Percentiles rank a stretch among this genome's conserved stretches.
phyloP scores from a whole-genome alignment of 1,140 invertebrate species.

The Heliothis subflexa region DNA sequence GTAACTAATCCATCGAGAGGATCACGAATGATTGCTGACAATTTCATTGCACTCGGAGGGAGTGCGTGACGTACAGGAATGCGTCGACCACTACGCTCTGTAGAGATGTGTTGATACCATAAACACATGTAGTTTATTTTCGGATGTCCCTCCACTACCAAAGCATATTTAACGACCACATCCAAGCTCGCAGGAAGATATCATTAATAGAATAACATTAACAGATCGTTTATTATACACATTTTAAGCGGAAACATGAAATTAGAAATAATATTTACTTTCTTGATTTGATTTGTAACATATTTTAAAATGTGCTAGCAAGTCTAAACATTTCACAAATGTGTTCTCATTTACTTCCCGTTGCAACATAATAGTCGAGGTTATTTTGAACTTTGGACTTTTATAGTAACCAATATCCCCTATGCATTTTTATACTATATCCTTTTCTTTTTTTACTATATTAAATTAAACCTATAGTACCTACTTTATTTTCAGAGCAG shows the following conservation, averaged over 20 bases:
- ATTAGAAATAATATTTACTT: conserved; percentile 60
- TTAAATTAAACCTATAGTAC: too few relatives aligned
- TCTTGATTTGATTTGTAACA: conserved; percentile 53
- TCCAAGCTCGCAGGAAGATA: conserved; percentile 71
- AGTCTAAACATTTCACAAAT: conserved; percentile 40
- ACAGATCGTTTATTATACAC: conserved; percentile 70
- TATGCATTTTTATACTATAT: too few relatives aligned
- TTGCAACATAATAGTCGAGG: neutral
- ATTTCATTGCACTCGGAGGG: conserved; percentile 35
- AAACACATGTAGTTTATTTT: conserved; percentile 75
- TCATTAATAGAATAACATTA: conserved; percentile 79
- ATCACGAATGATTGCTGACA: conserved; percentile 27
- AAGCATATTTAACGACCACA: conserved; percentile 66
- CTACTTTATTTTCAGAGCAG: neutral
- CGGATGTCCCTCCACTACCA: conserved; percentile 64
- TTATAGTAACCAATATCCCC: neutral
- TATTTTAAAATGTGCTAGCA: conserved; percentile 45
- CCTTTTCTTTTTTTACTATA: too few relatives aligned
- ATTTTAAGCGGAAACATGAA: conserved; percentile 68
- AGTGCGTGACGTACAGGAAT: conserved; percentile 45
- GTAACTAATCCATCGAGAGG: neutral
- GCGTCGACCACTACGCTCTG: conserved; percentile 29
- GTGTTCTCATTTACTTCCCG: conserved; percentile 20
- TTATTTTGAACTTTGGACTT: conserved; percentile 17
- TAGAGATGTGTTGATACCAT: conserved; percentile 59